phyloP scores from a whole-genome alignment of 2,797 vertebrate genomes.

The Coregonus suidteri region DNA sequence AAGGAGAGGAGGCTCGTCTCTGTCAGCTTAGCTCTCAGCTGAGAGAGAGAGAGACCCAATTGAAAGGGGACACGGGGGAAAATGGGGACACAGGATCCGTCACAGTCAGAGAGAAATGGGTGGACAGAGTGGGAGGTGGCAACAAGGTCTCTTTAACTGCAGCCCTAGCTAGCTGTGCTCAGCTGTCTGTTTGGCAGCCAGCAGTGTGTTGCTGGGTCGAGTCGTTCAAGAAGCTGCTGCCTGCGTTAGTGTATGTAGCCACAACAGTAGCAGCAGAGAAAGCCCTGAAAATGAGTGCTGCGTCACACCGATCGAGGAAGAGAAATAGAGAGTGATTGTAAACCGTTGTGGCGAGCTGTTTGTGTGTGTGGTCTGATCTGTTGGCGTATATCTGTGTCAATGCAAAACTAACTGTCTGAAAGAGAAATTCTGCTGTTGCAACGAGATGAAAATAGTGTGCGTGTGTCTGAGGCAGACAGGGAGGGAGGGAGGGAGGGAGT shows the following conservation, averaged over 20 bases:
- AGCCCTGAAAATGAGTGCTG: conserved; percentile 95
- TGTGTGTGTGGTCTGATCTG: conserved; percentile 55
- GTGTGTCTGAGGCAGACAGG: conserved; percentile 38
- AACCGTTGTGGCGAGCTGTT: conserved; percentile 28
- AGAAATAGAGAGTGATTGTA: conserved; percentile 59
- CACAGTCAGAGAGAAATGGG: conserved; percentile 48
- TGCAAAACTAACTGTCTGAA: conserved; percentile 81
- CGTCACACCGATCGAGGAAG: conserved; percentile 89
- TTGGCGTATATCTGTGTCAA: conserved; percentile 51
- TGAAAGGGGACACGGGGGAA: conserved; percentile 62
- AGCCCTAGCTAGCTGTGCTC: conserved; percentile 60
- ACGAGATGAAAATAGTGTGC: conserved; percentile 69
- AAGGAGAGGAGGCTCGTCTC: conserved; percentile 65
- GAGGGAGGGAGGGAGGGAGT: conserved; percentile 51
- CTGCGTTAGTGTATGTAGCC: conserved; percentile 81
- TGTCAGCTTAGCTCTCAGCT: conserved; percentile 57
- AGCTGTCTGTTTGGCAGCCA: conserved; percentile 52
- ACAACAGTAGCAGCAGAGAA: conserved; percentile 78
- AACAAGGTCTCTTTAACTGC: conserved; percentile 66
- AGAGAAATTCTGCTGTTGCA: conserved; percentile 85
- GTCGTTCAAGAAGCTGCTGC: conserved; percentile 75
- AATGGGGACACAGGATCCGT: conserved; percentile 56
- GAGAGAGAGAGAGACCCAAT: conserved; percentile 48
- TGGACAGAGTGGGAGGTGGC: conserved; percentile 22
- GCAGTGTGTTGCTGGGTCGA: conserved; percentile 74